Base-by-base conservation (phyloP, 2,888 invertebrate species). In the Branchellion lobata region DNA sequence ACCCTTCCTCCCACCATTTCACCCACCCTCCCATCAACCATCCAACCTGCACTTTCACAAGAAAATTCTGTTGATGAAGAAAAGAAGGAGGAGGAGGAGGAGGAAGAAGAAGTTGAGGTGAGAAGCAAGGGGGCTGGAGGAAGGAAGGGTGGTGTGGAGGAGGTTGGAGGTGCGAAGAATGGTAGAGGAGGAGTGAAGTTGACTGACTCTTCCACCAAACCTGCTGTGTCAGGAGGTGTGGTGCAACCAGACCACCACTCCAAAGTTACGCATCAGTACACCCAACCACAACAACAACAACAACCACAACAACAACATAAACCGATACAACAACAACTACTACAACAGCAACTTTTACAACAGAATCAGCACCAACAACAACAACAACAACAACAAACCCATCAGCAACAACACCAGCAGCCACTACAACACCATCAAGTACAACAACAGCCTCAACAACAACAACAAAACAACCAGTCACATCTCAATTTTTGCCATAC, bases 31-130 rank as follows among this genome's bases (percentile, higher is more conserved):
- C n/a, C n/a, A n/a, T n/a, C n/a, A n/a, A n/a, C n/a, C n/a, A n/a
- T n/a, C n/a, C n/a, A n/a, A n/a, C n/a, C n/a, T n/a, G n/a, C n/a
- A n/a, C n/a, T n/a, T n/a, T n/a, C n/a, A n/a, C n/a, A n/a, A n/a
- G 78, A 80, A 36, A 80, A 72, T 69, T 77, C 76, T 1, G 71
- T 53, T 1, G 78, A 61, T 1, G 80, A 80, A 51, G 78, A 68
- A 31, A 31, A 65, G n/a, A 74, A 69, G 34, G n/a, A 68, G 29
- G 61, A 74, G 21, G 72, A 61, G 1, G 75, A n/a, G n/a, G n/a
- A n/a, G n/a, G n/a, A n/a, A n/a, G n/a, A n/a, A n/a, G 47, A 11
- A 31, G 47, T 18, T 31, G n/a, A n/a, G n/a, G n/a, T n/a, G n/a
- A n/a, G n/a, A n/a, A n/a, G n/a, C n/a, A n/a, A 75, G 29, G 75